Base-by-base conservation (phyloP, 2,888 invertebrate genomes). In the Xanthostigma xanthostigma region DNA sequence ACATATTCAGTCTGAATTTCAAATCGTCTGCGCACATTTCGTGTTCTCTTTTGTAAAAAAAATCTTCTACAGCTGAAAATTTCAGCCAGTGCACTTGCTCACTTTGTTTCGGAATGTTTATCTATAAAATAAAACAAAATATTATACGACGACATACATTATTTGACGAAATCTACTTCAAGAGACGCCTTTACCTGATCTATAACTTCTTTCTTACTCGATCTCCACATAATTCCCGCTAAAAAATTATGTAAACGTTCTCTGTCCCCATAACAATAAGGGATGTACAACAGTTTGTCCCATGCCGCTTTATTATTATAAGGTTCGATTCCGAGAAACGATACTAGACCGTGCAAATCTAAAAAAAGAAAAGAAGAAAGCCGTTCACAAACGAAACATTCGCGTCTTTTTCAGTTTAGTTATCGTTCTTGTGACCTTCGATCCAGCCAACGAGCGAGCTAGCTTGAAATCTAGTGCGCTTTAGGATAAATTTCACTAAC, bases 31-130 rank as follows among this genome's bases (percentile, higher is more conserved):
- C 64, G 55, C 75, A 78, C 11, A 70, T 64, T 12, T 64, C 61
- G 56, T 78, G 77, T 56, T 79, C 76, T 36, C 72, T 69, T n/a
- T 74, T 69, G 60, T 88, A 88, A 60, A 82, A 84, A 55, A 81
- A 75, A 51, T 77, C 75, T 62, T 88, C 86, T 0, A 85, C 73
- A 5, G 82, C 79, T n/a, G 81, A 76, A 58, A 87, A 79, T 39
- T 73, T 69, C 41, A 84, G 59, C 64, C 71, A 72, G 60, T 81
- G 76, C 8, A 76, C 62, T 41, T 70, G 56, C 48, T 75, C 70
- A 0, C 69, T 70, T 63, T 81, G 80, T n/a, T 67, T 64, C 1
- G 84, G 84, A 51, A 86, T 74, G 44, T 74, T 68, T 43, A 84
- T 71, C 66, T 72, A 52, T 6, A 27, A 38, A 60, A 61, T 47